phyloP scores from a whole-genome alignment of 2,888 invertebrate genomes.

The Furcula furcula region DNA sequence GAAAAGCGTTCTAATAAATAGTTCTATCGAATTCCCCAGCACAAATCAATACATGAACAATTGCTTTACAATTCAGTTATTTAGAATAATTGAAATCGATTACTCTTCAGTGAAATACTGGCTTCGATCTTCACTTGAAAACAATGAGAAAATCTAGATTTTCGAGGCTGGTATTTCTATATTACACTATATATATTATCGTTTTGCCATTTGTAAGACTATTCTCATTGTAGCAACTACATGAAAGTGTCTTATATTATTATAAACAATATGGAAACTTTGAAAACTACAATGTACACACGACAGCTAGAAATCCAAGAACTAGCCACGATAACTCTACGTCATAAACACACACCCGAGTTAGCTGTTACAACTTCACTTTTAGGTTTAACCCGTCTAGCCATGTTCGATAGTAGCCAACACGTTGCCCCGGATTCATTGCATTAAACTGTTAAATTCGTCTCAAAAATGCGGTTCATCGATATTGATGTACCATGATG shows the following conservation, averaged over 20 bases:
- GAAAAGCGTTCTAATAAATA: slow-evolving; percentile 11
- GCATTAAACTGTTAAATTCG: slow-evolving; percentile 14
- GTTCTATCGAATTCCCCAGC: slow-evolving; percentile 12
- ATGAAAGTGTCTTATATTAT: slow-evolving; percentile 1
- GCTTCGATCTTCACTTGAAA: neutral
- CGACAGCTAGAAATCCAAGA: slow-evolving; percentile 21
- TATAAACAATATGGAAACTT: slow-evolving; percentile 1
- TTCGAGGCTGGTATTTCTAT: too few relatives aligned
- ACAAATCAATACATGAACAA: slow-evolving; percentile 2
- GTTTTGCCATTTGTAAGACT: too few relatives aligned
- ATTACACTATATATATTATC: too few relatives aligned
- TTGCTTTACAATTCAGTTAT: slow-evolving; percentile 9
- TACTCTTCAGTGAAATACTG: neutral
- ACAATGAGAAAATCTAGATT: too few relatives aligned
- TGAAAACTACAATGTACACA: slow-evolving; percentile 12
- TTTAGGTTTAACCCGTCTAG: slow-evolving; percentile 17
- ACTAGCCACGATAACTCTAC: slow-evolving; percentile 18
- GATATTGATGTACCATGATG: too few relatives aligned
- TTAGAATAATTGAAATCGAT: slow-evolving; percentile 3
- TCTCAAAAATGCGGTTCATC: slow-evolving; percentile 1
- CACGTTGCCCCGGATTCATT: slow-evolving; percentile 11
- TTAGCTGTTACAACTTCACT: slow-evolving; percentile 18
- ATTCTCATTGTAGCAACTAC: too few relatives aligned
- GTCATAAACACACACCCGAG: slow-evolving; percentile 30
- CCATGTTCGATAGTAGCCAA: slow-evolving; percentile 2